These are phyloP conservation scores for Bombus ignitus DNA, from an alignment of 1,140 invertebrate species.

Conservation along the genomic window DNA sequence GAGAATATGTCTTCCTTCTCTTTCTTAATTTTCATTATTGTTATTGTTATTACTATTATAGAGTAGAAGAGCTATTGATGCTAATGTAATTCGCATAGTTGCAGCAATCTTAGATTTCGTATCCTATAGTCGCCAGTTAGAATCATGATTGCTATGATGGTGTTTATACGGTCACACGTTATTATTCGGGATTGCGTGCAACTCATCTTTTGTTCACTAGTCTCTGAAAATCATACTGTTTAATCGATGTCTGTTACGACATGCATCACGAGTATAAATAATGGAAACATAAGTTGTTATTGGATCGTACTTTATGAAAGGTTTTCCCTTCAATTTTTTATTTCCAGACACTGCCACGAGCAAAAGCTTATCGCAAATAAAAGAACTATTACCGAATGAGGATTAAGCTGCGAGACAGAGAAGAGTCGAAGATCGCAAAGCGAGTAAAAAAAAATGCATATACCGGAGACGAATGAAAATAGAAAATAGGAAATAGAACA, in stretches of 20 bases:
- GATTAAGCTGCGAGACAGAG: slow-evolving; percentile 62
- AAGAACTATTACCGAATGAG: slow-evolving; percentile 40
- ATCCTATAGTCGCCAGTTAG: slow-evolving; percentile 37
- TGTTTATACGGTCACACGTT: background rate
- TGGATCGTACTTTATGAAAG: background rate
- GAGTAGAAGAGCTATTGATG: slow-evolving; percentile 52
- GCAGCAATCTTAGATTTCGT: slow-evolving; percentile 33
- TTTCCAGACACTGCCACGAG: slow-evolving; percentile 80
- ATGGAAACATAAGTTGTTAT: background rate
- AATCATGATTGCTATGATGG: slow-evolving; percentile 2
- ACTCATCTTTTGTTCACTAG: background rate
- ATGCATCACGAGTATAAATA: slow-evolving; percentile 17
- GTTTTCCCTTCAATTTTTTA: background rate
- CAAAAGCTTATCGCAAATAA: slow-evolving; percentile 77
- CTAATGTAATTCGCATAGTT: slow-evolving; percentile 58
- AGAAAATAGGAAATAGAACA: slow-evolving; percentile 48
- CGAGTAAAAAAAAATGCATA: slow-evolving; percentile 45
- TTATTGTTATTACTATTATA: slow-evolving; percentile 10
- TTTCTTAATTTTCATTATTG: background rate
- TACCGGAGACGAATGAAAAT: slow-evolving; percentile 52
- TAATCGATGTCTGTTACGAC: background rate
- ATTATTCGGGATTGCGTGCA: background rate
- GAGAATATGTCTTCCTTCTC: background rate
- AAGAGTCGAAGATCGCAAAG: slow-evolving; percentile 50
- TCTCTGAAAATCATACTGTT: background rate